A percentile compares a stretch with the other conserved stretches of the same genome.
Conservation (phyloP, 2,888 invertebrate species). For the Sylvicola cinctus region DNA sequence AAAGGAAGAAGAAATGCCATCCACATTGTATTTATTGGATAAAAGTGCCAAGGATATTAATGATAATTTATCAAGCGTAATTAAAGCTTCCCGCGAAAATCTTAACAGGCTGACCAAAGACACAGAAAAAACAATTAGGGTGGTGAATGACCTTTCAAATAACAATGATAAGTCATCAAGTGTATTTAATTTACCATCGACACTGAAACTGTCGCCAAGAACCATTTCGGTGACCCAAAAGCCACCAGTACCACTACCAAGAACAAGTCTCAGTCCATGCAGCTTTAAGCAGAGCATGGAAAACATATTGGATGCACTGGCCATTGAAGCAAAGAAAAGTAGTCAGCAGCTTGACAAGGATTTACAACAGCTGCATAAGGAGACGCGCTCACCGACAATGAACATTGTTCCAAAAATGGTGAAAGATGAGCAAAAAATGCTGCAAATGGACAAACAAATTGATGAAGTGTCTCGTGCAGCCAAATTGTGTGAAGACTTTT, state of each 20-base stretch:
- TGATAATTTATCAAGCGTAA: neutral
- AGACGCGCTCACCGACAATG: constrained; percentile 10
- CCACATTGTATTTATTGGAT: neutral
- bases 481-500: constrained; percentile 27
- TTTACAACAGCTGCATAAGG: constrained; percentile 32
- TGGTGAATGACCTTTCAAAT: constrained; percentile 7
- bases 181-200: constrained; percentile 20
- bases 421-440: constrained; percentile 6
- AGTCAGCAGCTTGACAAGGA: constrained; percentile 48
- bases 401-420: too few relatives aligned
- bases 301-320: constrained; percentile 49
- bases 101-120: neutral
- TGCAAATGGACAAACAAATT: constrained; percentile 19
- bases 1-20: constrained; percentile 4
- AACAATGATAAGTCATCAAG: constrained; percentile 20
- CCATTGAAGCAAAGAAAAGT: constrained; percentile 54
- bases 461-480: constrained; percentile 28
- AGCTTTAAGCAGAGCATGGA: constrained; percentile 32
- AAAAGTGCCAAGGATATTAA: neutral
- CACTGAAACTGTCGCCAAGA: constrained; percentile 19
- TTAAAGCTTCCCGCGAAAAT: too few relatives aligned
- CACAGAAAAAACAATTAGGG: neutral
- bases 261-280: constrained; percentile 26
- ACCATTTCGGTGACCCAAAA: constrained; percentile 16
- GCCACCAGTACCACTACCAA: constrained; percentile 34